phyloP scores from a whole-genome alignment of 1,140 invertebrate genomes.

The Apis laboriosa region DNA sequence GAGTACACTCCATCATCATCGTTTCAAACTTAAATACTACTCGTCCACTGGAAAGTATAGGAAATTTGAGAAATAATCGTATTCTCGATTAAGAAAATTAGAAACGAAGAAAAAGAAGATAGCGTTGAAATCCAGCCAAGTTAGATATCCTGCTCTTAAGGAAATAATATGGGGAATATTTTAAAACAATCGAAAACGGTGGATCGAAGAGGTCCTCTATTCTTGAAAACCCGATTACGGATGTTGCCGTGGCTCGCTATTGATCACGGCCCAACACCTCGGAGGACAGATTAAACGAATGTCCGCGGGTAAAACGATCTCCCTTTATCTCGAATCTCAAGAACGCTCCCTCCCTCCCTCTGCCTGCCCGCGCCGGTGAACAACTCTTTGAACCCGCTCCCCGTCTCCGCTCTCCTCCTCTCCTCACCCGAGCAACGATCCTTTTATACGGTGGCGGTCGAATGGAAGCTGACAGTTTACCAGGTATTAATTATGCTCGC shows the following conservation, averaged over 20 bases:
- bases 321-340: constrained; percentile 68
- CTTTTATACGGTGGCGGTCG: constrained; percentile 56
- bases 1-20: no score
- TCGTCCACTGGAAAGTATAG: no score
- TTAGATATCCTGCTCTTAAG: not conserved
- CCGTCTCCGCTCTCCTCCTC: not conserved
- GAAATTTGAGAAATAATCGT: no score
- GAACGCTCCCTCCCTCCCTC: constrained; percentile 30
- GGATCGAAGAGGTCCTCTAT: constrained; percentile 15
- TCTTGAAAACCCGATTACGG: constrained; percentile 63
- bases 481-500: constrained; percentile 42
- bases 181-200: no score
- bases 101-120: no score
- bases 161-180: not conserved
- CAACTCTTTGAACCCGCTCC: constrained; percentile 61
- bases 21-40: no score
- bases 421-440: constrained; percentile 13
- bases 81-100: no score
- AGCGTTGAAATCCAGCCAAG: no score
- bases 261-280: constrained; percentile 68
- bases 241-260: constrained; percentile 55
- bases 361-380: constrained; percentile 36
- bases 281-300: constrained; percentile 71
- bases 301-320: constrained; percentile 69
- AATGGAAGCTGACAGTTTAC: constrained; percentile 64